Base-by-base conservation (phyloP, 2,797 vertebrate genomes). In the Jordanella pulchra region DNA sequence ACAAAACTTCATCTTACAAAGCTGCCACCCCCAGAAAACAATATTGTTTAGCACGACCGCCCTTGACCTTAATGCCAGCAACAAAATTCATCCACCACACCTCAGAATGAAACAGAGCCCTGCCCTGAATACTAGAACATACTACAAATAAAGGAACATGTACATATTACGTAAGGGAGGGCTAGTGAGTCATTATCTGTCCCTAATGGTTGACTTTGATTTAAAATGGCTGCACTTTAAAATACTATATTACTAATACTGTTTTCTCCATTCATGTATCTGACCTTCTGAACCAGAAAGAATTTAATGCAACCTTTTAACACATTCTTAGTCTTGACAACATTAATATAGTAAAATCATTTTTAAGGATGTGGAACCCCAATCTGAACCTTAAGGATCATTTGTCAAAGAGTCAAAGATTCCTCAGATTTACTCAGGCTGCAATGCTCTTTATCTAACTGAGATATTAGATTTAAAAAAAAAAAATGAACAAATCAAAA, bases 1-100 rank as follows among this genome's bases (percentile, higher is more conserved):
- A n/a, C 30, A 76, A 77, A 72, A 63, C 53, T 13, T 67, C 76
- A 27, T 75, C 61, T 73, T 65, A 74, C 50, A 61, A 44, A 7
- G 28, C n/a, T 28, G 18, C 27, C 32, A 32, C 67, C 65, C 68
- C 32, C 50, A 50, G 25, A 80, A 65, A 65, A 30, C 45, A 71
- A 71, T 66, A 42, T 42, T 63, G 32, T 65, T 56, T 65, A 54
- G 56, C 4, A 18, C 56, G 67, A 25, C 71, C 54, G 15, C 53
- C 50, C 17, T 65, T 72, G 67, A 81, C 81, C 71, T 71, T 58
- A 48, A 30, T 71, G 21, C 30, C 17, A 4, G 13, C 13, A 9
- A 27, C 32, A 12, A 71, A 44, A 69, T 25, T n/a, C 47, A n/a
- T 71, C 2, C 51, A 42, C 53, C 28, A 42, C 14, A n/a, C 68